Conservation (phyloP, 2,113 vertebrate species). For the Telmatochromis sp. region DNA sequence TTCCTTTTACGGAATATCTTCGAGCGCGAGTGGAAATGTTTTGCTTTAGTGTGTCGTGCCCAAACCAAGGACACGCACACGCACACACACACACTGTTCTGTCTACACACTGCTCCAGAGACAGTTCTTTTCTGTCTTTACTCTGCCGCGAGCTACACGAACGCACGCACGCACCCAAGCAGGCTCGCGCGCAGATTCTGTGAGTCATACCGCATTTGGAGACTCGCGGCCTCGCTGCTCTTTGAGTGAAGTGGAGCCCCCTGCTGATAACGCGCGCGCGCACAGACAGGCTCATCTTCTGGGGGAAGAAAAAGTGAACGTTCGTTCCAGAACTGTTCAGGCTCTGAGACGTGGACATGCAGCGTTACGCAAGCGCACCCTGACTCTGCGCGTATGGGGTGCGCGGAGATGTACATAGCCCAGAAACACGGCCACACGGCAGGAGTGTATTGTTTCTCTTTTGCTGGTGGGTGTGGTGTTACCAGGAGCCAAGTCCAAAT, state of each 20-base stretch:
- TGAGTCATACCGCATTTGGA: constrained; percentile 51
- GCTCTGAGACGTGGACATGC: background rate
- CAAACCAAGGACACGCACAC: constrained; percentile 3
- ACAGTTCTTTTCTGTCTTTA: background rate
- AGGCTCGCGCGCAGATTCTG: background rate
- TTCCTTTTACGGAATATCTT: background rate
- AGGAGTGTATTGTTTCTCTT: background rate
- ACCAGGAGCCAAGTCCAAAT: background rate
- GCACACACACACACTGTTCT: background rate
- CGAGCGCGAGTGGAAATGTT: background rate
- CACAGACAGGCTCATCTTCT: background rate
- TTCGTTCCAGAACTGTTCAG: background rate
- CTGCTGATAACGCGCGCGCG: constrained; percentile 2
- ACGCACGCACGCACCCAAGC: background rate
- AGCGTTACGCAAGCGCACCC: background rate
- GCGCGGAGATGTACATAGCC: background rate
- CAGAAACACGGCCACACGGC: background rate
- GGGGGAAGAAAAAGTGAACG: background rate
- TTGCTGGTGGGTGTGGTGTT: constrained; percentile 1
- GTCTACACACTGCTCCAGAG: background rate
- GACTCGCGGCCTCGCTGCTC: constrained; percentile 5
- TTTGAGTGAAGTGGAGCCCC: constrained; percentile 25
- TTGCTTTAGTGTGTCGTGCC: background rate
- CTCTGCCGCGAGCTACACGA: background rate
- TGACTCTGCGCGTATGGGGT: background rate